These are phyloP conservation scores for Temnothorax rugatulus DNA, from an alignment of 2,888 invertebrate species.

Conservation along the genomic window DNA sequence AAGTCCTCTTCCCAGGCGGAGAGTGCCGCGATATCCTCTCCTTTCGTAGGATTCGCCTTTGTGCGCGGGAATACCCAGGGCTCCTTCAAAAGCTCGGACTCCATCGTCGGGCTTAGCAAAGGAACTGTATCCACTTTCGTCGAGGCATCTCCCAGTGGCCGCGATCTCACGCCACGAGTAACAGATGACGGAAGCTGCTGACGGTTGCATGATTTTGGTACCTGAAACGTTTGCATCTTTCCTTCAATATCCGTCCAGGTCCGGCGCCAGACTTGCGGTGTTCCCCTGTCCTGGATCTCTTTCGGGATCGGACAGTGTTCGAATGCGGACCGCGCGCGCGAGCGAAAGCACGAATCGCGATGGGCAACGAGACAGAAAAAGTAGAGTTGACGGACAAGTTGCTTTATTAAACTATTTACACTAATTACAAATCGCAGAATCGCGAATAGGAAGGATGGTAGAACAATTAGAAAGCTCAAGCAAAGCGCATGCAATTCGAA, in stretches of 20 bases:
- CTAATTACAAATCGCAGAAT: too few species aligned
- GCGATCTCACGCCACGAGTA: slow-evolving; percentile 85
- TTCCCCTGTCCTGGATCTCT: neutral
- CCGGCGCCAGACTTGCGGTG: neutral
- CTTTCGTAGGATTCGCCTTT: slow-evolving; percentile 60
- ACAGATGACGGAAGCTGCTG: slow-evolving; percentile 80
- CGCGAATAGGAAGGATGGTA: too few species aligned
- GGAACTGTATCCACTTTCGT: slow-evolving; percentile 76
- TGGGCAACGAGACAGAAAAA: too few species aligned
- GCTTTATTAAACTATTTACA: too few species aligned
- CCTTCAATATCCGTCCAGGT: neutral
- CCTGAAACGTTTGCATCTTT: slow-evolving; percentile 62
- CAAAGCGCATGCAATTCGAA: too few species aligned
- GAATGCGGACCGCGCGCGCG: too few species aligned
- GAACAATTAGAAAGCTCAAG: too few species aligned
- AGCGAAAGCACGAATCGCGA: too few species aligned
- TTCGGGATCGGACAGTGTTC: neutral
- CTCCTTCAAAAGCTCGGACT: slow-evolving; percentile 75
- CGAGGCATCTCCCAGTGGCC: slow-evolving; percentile 73
- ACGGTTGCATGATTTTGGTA: slow-evolving; percentile 82
- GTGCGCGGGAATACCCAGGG: slow-evolving; percentile 70
- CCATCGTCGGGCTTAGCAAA: slow-evolving; percentile 80
- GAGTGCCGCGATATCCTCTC: slow-evolving; percentile 70
- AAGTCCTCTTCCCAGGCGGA: slow-evolving; percentile 88
- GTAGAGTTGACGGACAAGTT: too few species aligned